Evolutionary conservation across 2,113 vertebrate genomes (phyloP), one percentile per base, ranked within the genome.

Genomic region (Micromys minutus): DNA sequence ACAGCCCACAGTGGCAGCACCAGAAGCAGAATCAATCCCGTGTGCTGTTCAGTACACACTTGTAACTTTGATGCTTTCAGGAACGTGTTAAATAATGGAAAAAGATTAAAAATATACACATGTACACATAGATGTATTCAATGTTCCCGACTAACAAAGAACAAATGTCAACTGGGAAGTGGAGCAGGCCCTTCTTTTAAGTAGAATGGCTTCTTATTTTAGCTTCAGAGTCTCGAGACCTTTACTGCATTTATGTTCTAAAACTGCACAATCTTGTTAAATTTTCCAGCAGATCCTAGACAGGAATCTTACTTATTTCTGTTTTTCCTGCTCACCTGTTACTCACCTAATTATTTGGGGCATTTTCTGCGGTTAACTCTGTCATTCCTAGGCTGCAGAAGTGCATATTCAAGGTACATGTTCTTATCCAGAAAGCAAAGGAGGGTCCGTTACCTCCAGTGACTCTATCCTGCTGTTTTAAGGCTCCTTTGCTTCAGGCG

Each of bases 41-140:
- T 93, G 34, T 97, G 80, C 19, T 39, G 12, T 93, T 34, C 79
- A 77, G 61, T 87, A 93, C 93, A 67, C 8, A 90, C 55, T 96
- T 96, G 65, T 81, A 94, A 89, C 69, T 95, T 92, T 90, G 93
- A 92, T 93, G 55, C 17, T 63, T 26, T 96, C 29, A 45, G 83
- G 72, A 95, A 91, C 94, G 92, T 95, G 79, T 96, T 97, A 95
- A 96, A 92, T 95, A 94, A 89, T 69, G 67, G 83, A 92, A 95
- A 94, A 91, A 84, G 63, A 72, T 96, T 94, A 84, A 96, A 94
- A 94, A 89, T 94, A 87, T 29, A 50, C 34, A 95, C 76, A 74
- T 69, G 42, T 36, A 75, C 29, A 74, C 7, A 87, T 75, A 91
- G 72, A 91, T 95, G 72, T 87, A 75, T 93, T 90, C 94, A 94